Base-by-base conservation (phyloP, 2,113 vertebrate species). In the Gasterosteus aculeatus region DNA sequence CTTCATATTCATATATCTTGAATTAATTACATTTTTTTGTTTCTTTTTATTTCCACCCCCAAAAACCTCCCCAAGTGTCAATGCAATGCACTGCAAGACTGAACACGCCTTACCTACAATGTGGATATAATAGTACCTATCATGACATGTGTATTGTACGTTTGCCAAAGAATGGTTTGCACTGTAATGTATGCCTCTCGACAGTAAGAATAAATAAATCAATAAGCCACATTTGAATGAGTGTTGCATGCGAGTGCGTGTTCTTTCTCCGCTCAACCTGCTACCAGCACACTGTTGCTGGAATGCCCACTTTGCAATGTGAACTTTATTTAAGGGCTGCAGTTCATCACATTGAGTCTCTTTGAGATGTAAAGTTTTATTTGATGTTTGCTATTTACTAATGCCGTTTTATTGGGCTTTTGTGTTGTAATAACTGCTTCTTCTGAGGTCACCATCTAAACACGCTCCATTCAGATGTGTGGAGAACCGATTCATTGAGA, bases 151-250 rank as follows among this genome's bases (percentile, higher is more conserved):
- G 88, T 94, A 87, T 93, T 94, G 91, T 95, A 91, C 66, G 89
- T 93, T 92, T 93, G 92, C 94, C 93, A 95, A 95, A 95, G 91
- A 94, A 88, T 87, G 91, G 92, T 94, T 95, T 95, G 94, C 94
- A 95, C 94, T 95, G 94, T 92, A 91, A 93, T 93, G 89, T 94
- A 93, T 91, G 91, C 91, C 88, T 95, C 87, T 93, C 80, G 69
- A 91, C 87, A 93, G 87, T 89, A 90, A 94, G 91, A 91, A 85
- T 87, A 84, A 89, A 91, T 73, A 85, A 88, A 87, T 73, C 86
- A 88, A 87, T 79, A 92, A 90, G 90, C 91, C 91, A 91, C 92
- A 72, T 90, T 87, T 88, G 83, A 90, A 82, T 80, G 78, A 86
- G 69, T 63, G 42, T 9, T 26, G 18, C 77, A 54, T 78, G 77